Base-by-base conservation (phyloP, 2,113 vertebrate species). In the Castor canadensis region DNA sequence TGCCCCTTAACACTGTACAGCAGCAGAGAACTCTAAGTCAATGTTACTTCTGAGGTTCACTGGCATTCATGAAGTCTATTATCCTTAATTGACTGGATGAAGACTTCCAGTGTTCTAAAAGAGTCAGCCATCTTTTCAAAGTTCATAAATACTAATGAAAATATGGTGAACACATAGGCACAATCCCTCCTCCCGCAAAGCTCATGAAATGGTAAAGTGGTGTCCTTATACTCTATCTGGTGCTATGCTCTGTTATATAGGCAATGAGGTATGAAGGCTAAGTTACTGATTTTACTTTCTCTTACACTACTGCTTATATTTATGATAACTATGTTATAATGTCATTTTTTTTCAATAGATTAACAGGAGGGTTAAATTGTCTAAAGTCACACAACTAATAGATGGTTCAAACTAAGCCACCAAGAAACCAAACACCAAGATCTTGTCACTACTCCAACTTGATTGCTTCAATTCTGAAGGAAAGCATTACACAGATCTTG, bases 381-480 rank as follows among this genome's bases (percentile, higher is more conserved):
- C 12, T 71, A 20, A 89, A n/a, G 7, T 64, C 40, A 83, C 16
- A 73, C 24, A 96, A 72, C 17, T 66, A 60, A 54, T 43, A 95
- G 87, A 90, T 62, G 6, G 7, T 5, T 94, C 90, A 92, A 77
- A 89, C 40, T 69, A 67, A 95, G 45, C 8, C 47, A 43, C 9
- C 17, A 19, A 79, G n/a, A 86, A 49, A 64, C 43, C 7, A 91
- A 75, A 93, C 45, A 40, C n/a, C 3, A 76, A 90, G 2, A 64
- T 62, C 40, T 72, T 81, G 88, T 89, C 20, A 92, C 47, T 62
- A 88, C 43, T 88, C 17, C 20, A 67, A 32, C 9, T 45, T 86
- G 16, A 73, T 75, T 88, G 26, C 9, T 88, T 96, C 80, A 43
- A 94, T 83, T 92, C 38, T 91, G 67, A 73, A 87, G 94, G 15